Percentiles rank a stretch among this genome's conserved stretches.
These are phyloP conservation scores for Drosophila orosa DNA, from an alignment of 1,140 invertebrate species.

Conservation along the genomic window DNA sequence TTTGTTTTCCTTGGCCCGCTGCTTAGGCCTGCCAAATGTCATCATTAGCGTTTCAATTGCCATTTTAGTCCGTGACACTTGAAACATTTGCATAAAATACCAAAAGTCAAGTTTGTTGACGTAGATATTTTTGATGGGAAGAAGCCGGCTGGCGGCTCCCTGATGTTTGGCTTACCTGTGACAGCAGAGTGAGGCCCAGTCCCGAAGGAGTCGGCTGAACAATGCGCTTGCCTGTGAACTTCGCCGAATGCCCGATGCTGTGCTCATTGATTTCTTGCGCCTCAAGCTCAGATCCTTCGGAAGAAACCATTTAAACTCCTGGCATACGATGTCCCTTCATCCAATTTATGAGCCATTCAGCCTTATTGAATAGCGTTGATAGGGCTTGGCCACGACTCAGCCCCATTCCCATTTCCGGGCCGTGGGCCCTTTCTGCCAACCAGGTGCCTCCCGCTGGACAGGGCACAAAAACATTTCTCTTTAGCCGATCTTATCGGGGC, in stretches of 20 bases:
- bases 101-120: slow-evolving; percentile 71
- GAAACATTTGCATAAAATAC: slow-evolving; percentile 79
- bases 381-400: slow-evolving; percentile 60
- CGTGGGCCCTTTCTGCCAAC: slow-evolving; percentile 2
- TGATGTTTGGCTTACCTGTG: slow-evolving; percentile 64
- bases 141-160: slow-evolving; percentile 37
- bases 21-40: slow-evolving; percentile 79
- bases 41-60: slow-evolving; percentile 84
- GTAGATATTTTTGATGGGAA: slow-evolving; percentile 54
- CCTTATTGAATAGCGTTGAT: slow-evolving; percentile 65
- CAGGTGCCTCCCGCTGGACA: slow-evolving; percentile 47
- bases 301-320: not conserved
- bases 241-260: not conserved
- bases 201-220: slow-evolving; percentile 9
- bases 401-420: slow-evolving; percentile 14
- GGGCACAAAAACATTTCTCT: slow-evolving; percentile 56
- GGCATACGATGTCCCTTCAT: not conserved
- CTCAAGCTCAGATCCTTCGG: not conserved
- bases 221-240: slow-evolving; percentile 19
- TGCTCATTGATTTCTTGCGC: not conserved
- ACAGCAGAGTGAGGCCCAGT: not conserved
- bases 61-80: slow-evolving; percentile 81
- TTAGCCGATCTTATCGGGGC: slow-evolving; percentile 69
- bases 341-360: slow-evolving; percentile 47
- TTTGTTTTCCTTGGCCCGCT: slow-evolving; percentile 50